Percentiles rank a stretch among this genome's conserved stretches.
Conservation (phyloP, 2,113 vertebrate species). For the Bostrychus sinensis region DNA sequence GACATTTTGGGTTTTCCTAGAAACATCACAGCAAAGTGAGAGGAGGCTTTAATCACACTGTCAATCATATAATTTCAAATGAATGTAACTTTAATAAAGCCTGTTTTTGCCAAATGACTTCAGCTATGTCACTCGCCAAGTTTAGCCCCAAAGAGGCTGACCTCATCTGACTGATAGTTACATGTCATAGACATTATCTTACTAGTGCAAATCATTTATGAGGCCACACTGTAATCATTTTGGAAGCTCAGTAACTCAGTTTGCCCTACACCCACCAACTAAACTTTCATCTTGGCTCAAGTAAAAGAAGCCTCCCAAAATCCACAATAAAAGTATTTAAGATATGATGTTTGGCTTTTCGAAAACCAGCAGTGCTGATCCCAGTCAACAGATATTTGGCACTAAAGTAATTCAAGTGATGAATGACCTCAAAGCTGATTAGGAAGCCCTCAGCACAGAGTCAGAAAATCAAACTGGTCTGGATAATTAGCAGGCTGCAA, state of each 20-base stretch:
- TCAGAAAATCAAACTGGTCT: conserved; percentile 32
- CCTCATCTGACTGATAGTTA: conserved; percentile 33
- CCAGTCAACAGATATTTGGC: not conserved
- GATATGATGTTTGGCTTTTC: conserved; percentile 1
- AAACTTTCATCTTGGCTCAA: conserved; percentile 5
- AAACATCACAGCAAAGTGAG: not conserved
- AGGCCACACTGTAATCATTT: not conserved
- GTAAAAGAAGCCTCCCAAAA: not conserved
- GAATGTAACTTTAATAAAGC: conserved; percentile 5
- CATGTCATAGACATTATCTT: not conserved
- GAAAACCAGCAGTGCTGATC: not conserved
- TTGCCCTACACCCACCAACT: not conserved
- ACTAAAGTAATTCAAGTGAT: not conserved
- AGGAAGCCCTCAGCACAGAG: conserved; percentile 20
- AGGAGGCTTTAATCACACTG: not conserved
- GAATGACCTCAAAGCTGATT: conserved; percentile 32
- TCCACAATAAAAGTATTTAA: not conserved
- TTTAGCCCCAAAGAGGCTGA: conserved; percentile 26
- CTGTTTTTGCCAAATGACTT: conserved; percentile 23
- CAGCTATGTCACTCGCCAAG: conserved; percentile 7
- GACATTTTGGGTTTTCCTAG: not conserved
- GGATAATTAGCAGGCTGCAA: conserved; percentile 45
- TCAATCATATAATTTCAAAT: not conserved
- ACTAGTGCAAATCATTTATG: not conserved
- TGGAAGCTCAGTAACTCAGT: not conserved